A percentile compares a stretch with the other conserved stretches of the same genome.
Evolutionary conservation across 2,113 vertebrate genomes (phyloP).

Genomic region (Anhinga anhinga): DNA sequence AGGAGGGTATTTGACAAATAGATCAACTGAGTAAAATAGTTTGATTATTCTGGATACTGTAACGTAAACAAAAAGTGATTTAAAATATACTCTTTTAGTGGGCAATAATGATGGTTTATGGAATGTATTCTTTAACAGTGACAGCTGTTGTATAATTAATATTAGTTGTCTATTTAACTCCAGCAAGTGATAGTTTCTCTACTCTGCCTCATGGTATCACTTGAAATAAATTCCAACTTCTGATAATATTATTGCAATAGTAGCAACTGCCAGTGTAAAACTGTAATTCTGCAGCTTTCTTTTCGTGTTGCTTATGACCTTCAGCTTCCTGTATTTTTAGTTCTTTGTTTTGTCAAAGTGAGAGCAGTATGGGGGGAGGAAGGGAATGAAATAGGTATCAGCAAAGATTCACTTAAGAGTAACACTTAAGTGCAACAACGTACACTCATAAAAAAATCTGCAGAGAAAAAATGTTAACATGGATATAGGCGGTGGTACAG

Average conservation of each 20-base stretch:
- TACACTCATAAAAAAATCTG: constrained; percentile 28
- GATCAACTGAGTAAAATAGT: not conserved
- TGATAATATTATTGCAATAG: not conserved
- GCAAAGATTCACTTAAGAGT: not conserved
- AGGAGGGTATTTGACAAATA: not conserved
- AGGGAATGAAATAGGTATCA: not conserved
- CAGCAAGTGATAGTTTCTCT: not conserved
- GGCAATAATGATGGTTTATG: not conserved
- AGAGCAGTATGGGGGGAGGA: not conserved
- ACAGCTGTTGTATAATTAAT: not conserved
- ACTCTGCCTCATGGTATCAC: not conserved
- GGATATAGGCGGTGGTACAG: constrained; percentile 15
- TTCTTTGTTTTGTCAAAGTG: constrained; percentile 48
- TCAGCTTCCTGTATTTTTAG: constrained; percentile 47
- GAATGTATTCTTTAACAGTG: not conserved
- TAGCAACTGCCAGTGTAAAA: not conserved
- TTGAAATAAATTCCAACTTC: not conserved
- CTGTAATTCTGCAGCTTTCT: constrained; percentile 15
- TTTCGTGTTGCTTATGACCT: constrained; percentile 3
- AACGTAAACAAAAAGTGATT: not conserved
- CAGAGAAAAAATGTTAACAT: constrained; percentile 31
- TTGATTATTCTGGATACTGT: not conserved
- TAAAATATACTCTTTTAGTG: not conserved
- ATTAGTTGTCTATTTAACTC: not conserved
- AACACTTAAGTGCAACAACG: constrained; percentile 2